Evolutionary conservation across 1,140 invertebrate genomes (phyloP), one percentile per base, ranked within the genome.

Genomic region (Sipha flava): DNA sequence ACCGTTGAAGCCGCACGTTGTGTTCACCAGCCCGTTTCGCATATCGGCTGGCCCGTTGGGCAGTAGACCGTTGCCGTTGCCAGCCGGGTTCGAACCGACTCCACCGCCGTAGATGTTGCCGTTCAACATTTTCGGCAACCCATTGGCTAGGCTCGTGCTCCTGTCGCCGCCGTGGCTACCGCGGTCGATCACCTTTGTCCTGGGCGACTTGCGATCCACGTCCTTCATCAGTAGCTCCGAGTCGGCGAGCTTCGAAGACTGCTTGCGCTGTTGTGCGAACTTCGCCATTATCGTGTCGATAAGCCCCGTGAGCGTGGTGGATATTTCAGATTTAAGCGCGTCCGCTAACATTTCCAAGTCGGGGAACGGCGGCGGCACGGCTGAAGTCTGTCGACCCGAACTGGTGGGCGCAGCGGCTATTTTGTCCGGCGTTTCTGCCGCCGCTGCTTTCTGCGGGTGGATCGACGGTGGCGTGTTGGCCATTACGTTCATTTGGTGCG

Each of bases 311-410:
- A 96, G 85, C 6, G 92, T 94, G 73, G 93, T 90, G 18, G 92
- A 92, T 80, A 97, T 93, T 88, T 97, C 95, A 47, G 90, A 91
- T 87, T 97, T 97, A 1, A 97, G 88, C 59, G 92, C 90, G 82
- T 97, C 94, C 7, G 94, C 93, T 57, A 97, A 87, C 66, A 92
- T 92, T 86, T 97, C 94, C 2, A 96, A 87, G 84, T 96, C 94
- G 0, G 18, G 91, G 88, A 31, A 90, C 90, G 1, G 90, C 91
- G 0, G 90, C 90, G 81, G 90, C 90, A 81, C 4, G 34, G 34
- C 16, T 9, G 31, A 12, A 5, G 72, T 16, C 23, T 70, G 66
- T 26, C 66, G 40, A 43, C 43, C 21, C 2, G 43, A 29, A 3
- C 40, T 16, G 23, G 37, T 6, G 37, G 40, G 6, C 6, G n/a